phyloP scores from a whole-genome alignment of 1,140 invertebrate species.

The Drosophila seguyi region DNA sequence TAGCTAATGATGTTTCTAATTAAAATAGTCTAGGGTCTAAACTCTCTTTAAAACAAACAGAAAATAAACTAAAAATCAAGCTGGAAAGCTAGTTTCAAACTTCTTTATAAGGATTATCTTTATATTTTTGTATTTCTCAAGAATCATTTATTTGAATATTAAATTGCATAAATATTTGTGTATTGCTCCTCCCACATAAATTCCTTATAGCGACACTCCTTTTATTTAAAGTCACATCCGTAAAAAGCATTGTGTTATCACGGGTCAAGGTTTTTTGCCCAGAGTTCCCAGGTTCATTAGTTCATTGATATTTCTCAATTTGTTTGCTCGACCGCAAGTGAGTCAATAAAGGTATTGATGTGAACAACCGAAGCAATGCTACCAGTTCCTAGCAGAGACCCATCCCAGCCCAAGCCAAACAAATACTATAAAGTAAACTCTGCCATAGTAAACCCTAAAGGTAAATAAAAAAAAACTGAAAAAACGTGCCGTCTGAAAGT shows the following conservation, averaged over 20 bases:
- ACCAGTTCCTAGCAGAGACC: slow-evolving; percentile 10
- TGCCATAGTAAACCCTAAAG: slow-evolving; percentile 14
- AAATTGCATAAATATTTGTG: slow-evolving; percentile 1
- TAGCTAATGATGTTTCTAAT: slow-evolving; percentile 5
- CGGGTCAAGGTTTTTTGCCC: slow-evolving; percentile 16
- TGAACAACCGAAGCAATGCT: slow-evolving; percentile 38
- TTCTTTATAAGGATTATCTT: neutral
- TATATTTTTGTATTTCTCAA: neutral
- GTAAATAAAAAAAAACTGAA: slow-evolving; percentile 16
- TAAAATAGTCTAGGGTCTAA: neutral
- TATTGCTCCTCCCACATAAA: slow-evolving; percentile 1
- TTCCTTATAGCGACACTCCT: slow-evolving; percentile 7
- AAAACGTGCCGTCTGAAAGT: slow-evolving; percentile 18
- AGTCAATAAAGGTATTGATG: slow-evolving; percentile 25
- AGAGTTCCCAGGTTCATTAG: slow-evolving; percentile 25
- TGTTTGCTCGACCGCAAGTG: slow-evolving; percentile 20
- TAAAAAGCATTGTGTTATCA: slow-evolving; percentile 6
- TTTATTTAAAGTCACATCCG: neutral
- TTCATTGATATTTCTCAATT: slow-evolving; percentile 35
- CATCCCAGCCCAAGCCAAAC: slow-evolving; percentile 17
- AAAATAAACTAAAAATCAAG: neutral
- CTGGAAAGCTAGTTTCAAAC: neutral
- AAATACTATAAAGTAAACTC: slow-evolving; percentile 24
- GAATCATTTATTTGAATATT: neutral
- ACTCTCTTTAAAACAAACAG: neutral